Evolutionary conservation across 2,888 invertebrate species (phyloP).

Genomic region (Apamea crenata): DNA sequence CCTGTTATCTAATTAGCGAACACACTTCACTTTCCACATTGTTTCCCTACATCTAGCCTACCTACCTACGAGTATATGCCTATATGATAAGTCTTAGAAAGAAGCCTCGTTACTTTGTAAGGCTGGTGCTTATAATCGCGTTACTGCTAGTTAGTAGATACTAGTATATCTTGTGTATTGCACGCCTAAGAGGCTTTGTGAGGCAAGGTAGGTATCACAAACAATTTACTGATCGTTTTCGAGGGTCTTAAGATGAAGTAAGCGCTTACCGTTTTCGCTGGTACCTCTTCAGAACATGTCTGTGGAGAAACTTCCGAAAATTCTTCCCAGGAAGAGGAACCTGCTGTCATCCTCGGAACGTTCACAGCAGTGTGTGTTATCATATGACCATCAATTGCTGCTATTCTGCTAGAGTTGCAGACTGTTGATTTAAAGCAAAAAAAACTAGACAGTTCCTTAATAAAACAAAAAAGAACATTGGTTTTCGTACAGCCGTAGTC

Average conservation of each 20-base stretch:
- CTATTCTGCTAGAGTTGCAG: too few relatives aligned
- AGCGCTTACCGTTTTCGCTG: background rate
- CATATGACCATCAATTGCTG: too few relatives aligned
- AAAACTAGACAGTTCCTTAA: background rate
- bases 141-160: constrained; percentile 52
- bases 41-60: constrained; percentile 8
- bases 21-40: constrained; percentile 32
- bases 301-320: background rate
- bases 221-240: background rate
- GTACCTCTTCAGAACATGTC: background rate
- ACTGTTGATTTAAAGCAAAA: too few relatives aligned
- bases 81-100: constrained; percentile 18
- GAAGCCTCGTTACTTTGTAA: constrained; percentile 68
- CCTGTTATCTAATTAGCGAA: constrained; percentile 47
- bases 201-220: background rate
- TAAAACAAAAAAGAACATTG: background rate
- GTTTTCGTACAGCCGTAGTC: background rate
- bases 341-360: background rate
- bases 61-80: background rate
- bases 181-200: background rate
- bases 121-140: constrained; percentile 69
- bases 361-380: too few relatives aligned
- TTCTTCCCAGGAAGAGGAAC: background rate
- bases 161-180: background rate
- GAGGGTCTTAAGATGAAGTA: background rate